Percentiles rank a stretch among this genome's conserved stretches.
Evolutionary conservation across 2,888 invertebrate species (phyloP).

Genomic region (Andrena flavipes): DNA sequence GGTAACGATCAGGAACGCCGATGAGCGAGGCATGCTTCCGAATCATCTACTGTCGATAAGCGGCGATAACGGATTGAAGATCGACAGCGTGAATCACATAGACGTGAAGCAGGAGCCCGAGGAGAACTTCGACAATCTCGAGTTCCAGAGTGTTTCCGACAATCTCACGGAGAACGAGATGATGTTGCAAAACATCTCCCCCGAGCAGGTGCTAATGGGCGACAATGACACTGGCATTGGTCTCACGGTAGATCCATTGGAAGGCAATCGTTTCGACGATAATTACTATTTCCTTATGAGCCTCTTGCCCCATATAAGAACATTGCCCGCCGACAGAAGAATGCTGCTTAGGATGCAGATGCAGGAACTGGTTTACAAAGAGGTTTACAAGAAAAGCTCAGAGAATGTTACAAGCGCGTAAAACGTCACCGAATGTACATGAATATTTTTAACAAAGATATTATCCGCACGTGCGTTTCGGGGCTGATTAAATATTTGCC

Average conservation of each 20-base stretch:
- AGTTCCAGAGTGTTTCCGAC: slow-evolving; percentile 75
- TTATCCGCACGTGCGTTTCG: slow-evolving; percentile 7
- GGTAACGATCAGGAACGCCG: slow-evolving; percentile 47
- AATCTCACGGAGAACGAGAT: slow-evolving; percentile 77
- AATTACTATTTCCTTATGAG: slow-evolving; percentile 84
- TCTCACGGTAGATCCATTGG: slow-evolving; percentile 75
- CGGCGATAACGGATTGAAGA: slow-evolving; percentile 62
- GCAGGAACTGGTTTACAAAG: slow-evolving; percentile 83
- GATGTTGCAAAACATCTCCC: slow-evolving; percentile 80
- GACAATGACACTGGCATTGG: slow-evolving; percentile 75
- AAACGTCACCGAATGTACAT: slow-evolving; percentile 6
- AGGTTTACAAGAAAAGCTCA: slow-evolving; percentile 78
- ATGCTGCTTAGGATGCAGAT: slow-evolving; percentile 83
- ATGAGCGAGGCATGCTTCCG: slow-evolving; percentile 67
- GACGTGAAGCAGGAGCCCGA: slow-evolving; percentile 79
- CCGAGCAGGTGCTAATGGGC: slow-evolving; percentile 79
- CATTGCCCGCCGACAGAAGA: slow-evolving; percentile 80
- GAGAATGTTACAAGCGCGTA: slow-evolving; percentile 61
- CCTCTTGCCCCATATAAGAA: slow-evolving; percentile 82
- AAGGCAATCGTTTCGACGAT: slow-evolving; percentile 80
- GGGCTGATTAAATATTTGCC: background rate
- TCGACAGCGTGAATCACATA: slow-evolving; percentile 67
- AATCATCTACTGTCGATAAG: slow-evolving; percentile 72
- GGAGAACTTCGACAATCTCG: slow-evolving; percentile 75
- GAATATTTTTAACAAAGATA: slow-evolving; percentile 36